Evolutionary conservation across 1,140 invertebrate species (phyloP).

Genomic region (Amphibalanus amphitrite): DNA sequence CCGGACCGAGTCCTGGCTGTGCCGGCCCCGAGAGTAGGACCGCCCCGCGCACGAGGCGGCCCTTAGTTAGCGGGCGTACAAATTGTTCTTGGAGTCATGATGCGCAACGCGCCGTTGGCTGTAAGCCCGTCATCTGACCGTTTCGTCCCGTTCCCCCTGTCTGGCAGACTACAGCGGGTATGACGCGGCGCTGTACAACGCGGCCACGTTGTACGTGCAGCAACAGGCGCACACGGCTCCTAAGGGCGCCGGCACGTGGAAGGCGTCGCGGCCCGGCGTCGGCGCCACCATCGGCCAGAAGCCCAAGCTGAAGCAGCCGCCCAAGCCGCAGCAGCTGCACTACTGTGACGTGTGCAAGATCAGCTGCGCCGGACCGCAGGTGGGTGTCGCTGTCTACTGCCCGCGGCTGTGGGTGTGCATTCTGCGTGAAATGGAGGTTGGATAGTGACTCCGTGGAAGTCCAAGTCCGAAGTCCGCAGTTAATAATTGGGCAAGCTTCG

Average conservation of each 20-base stretch:
- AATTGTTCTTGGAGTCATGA: neutral
- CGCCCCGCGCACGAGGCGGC: too few species aligned
- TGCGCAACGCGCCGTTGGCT: neutral
- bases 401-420: too few species aligned
- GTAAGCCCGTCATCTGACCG: neutral
- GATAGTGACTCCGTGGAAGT: too few species aligned
- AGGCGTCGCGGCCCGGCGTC: conserved; percentile 5
- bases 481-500: too few species aligned
- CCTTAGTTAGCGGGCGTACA: too few species aligned
- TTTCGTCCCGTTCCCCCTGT: neutral
- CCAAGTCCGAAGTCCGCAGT: too few species aligned
- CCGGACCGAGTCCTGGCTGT: too few species aligned
- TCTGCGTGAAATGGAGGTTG: too few species aligned
- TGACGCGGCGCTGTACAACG: conserved; percentile 81
- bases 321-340: conserved; percentile 76
- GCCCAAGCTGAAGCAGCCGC: conserved; percentile 54
- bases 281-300: conserved; percentile 25
- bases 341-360: conserved; percentile 97
- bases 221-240: conserved; percentile 38
- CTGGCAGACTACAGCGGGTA: conserved; percentile 38
- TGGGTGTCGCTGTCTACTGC: conserved; percentile 25
- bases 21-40: too few species aligned
- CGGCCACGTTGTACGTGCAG: conserved; percentile 78
- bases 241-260: conserved; percentile 7
- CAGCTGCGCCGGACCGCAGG: conserved; percentile 84